A percentile compares a stretch with the other conserved stretches of the same genome.
phyloP scores from a whole-genome alignment of 2,113 vertebrate genomes.

The Amia ocellicauda region DNA sequence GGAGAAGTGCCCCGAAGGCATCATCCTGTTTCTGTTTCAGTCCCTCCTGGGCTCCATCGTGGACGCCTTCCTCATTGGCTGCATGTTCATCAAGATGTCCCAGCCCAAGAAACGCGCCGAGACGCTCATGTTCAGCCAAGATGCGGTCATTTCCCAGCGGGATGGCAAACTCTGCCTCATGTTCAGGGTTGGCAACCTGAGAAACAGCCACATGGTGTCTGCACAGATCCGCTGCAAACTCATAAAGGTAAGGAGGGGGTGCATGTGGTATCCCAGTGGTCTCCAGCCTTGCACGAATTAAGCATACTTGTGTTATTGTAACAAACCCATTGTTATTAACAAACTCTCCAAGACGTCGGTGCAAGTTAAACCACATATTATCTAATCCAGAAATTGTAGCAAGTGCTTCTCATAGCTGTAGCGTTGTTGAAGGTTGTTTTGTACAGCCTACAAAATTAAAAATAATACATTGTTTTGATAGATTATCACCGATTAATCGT shows the following conservation, averaged over 20 bases:
- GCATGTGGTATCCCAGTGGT: slow-evolving; percentile 37
- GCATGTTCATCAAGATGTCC: slow-evolving; percentile 92
- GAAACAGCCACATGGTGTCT: slow-evolving; percentile 88
- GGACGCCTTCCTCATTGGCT: slow-evolving; percentile 84
- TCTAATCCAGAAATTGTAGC: no score
- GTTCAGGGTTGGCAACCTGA: slow-evolving; percentile 84
- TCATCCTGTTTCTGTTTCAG: slow-evolving; percentile 84
- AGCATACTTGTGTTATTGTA: no score
- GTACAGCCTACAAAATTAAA: no score
- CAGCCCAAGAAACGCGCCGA: slow-evolving; percentile 86
- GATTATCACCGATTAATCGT: no score
- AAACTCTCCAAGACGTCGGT: no score
- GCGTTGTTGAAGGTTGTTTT: no score
- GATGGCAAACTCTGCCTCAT: slow-evolving; percentile 84
- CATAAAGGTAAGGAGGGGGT: slow-evolving; percentile 73
- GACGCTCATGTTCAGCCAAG: slow-evolving; percentile 84
- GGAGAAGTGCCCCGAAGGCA: slow-evolving; percentile 81
- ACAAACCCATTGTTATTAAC: no score
- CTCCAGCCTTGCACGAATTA: slow-evolving; percentile 29
- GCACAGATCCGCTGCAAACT: slow-evolving; percentile 89
- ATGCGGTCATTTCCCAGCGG: slow-evolving; percentile 77
- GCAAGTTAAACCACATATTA: no score
- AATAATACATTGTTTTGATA: no score
- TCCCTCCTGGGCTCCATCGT: slow-evolving; percentile 82
- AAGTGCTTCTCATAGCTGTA: no score